These are phyloP conservation scores for Drosophila ananassae DNA, from an alignment of 1,140 invertebrate species.

Conservation along the genomic window DNA sequence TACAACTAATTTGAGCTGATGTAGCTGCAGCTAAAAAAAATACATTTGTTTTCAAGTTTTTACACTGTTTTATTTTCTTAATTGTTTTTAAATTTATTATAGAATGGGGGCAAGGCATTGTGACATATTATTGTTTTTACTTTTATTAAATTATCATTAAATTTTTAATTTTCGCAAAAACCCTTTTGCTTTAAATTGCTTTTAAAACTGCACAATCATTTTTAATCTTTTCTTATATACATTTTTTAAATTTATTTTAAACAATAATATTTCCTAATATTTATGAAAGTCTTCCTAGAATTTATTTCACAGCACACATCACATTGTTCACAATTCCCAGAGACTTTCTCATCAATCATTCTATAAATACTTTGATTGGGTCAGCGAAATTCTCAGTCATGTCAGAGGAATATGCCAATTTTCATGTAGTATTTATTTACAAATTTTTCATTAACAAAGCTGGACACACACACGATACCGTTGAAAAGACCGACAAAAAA, in stretches of 20 bases:
- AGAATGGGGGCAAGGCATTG: background rate
- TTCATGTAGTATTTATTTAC: slow-evolving; percentile 19
- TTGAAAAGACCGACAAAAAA: slow-evolving; percentile 6
- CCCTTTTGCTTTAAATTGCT: too few relatives aligned
- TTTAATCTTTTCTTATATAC: too few relatives aligned
- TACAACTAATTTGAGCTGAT: slow-evolving; percentile 55
- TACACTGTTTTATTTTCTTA: slow-evolving; percentile 77
- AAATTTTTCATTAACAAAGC: slow-evolving; percentile 38
- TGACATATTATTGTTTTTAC: background rate
- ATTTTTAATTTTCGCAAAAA: too few relatives aligned
- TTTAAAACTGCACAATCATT: too few relatives aligned
- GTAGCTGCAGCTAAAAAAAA: background rate
- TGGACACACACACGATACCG: slow-evolving; percentile 4
- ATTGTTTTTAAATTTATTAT: slow-evolving; percentile 57
- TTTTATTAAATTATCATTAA: too few relatives aligned
- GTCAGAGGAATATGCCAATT: slow-evolving; percentile 20
- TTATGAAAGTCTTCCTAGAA: background rate
- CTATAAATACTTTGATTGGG: slow-evolving; percentile 44
- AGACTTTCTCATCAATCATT: slow-evolving; percentile 27
- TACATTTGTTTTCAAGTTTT: slow-evolving; percentile 26
- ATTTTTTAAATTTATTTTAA: too few relatives aligned
- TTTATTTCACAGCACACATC: background rate
- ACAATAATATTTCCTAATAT: background rate
- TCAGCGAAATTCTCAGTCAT: slow-evolving; percentile 33
- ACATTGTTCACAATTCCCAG: slow-evolving; percentile 5